phyloP scores from a whole-genome alignment of 2,797 vertebrate species.

The Pseudotriccus pelzelni region DNA sequence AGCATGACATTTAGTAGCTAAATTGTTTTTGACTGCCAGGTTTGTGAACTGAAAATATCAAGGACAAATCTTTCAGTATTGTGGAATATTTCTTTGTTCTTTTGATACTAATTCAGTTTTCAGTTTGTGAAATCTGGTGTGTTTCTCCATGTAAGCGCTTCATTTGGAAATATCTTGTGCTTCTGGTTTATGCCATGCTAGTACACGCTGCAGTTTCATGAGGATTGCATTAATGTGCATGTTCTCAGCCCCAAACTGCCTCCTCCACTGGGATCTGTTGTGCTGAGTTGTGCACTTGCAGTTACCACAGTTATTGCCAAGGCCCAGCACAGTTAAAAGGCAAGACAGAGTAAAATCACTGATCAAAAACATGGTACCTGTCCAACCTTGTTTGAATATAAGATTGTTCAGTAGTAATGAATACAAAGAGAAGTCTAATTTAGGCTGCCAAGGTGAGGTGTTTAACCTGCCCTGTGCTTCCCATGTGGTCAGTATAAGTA shows the following conservation, averaged over 20 bases:
- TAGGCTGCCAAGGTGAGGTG: neutral
- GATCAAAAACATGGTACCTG: neutral
- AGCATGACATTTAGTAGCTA: neutral
- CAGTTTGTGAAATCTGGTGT: neutral
- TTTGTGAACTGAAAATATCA: neutral
- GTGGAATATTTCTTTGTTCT: neutral
- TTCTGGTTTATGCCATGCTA: neutral
- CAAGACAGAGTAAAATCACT: neutral
- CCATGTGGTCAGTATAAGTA: neutral
- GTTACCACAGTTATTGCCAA: neutral
- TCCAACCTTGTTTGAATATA: neutral
- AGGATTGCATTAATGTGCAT: neutral
- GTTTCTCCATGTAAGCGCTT: neutral
- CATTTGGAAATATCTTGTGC: neutral
- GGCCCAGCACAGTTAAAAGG: neutral
- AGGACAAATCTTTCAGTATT: neutral
- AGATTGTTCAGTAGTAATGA: neutral
- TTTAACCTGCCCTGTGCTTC: neutral
- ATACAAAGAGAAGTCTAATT: neutral
- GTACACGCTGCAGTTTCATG: neutral
- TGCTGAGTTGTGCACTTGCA: neutral
- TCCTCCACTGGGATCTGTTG: neutral
- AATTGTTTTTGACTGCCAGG: neutral
- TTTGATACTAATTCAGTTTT: neutral
- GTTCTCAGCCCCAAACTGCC: neutral